These are phyloP conservation scores for Apaloderma vittatum DNA, from an alignment of 2,113 vertebrate genomes.

Conservation along the genomic window DNA sequence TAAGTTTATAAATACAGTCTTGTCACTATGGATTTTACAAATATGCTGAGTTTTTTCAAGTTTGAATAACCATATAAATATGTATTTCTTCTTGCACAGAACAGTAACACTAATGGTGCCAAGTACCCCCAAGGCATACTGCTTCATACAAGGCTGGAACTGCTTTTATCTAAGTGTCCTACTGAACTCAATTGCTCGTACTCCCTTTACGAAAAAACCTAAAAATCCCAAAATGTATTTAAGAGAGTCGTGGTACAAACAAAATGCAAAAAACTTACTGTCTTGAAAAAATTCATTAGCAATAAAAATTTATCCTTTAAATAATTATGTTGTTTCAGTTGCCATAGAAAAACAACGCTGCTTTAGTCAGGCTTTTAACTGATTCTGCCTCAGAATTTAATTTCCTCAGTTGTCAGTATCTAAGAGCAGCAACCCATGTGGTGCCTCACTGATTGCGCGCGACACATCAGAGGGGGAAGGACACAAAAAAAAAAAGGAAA, in stretches of 20 bases:
- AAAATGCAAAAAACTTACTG: neutral
- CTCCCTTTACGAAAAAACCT: neutral
- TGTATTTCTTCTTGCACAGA: neutral
- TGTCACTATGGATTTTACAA: neutral
- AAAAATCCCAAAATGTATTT: neutral
- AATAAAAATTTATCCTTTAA: constrained; percentile 25
- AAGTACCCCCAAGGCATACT: neutral
- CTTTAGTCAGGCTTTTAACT: constrained; percentile 28
- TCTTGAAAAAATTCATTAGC: neutral
- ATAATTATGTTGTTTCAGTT: constrained; percentile 53
- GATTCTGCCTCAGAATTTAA: constrained; percentile 46
- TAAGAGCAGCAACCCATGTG: neutral
- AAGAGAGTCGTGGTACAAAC: neutral
- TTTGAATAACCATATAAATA: neutral
- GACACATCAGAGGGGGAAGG: neutral
- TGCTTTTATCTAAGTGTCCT: neutral
- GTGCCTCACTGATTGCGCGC: neutral
- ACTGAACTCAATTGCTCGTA: neutral
- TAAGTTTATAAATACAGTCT: neutral
- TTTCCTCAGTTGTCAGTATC: constrained; percentile 61
- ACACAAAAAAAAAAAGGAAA: neutral
- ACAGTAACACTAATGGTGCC: neutral
- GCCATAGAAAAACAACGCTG: constrained; percentile 42
- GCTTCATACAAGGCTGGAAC: neutral
- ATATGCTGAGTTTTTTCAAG: neutral